Evolutionary conservation across 1,140 invertebrate species (phyloP), one percentile per base, ranked within the genome.

Genomic region (Apis dorsata): DNA sequence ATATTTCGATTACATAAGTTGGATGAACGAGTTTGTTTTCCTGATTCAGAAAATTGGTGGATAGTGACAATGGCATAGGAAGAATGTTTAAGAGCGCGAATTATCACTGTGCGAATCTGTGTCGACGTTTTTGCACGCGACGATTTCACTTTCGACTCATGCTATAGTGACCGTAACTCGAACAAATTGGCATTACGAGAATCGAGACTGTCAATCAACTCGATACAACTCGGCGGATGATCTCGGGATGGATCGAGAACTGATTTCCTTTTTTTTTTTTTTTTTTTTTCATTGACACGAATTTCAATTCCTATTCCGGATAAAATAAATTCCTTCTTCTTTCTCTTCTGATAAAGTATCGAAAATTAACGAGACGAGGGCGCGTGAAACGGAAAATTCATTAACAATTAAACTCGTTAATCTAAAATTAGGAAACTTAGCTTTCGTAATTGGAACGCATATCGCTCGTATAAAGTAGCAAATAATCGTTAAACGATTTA

Each of bases 81-180:
- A 70, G 66, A 84, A 84, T 60, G 66, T 60, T 74, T 84, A 73
- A 60, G 80, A 73, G 34, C 55, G 34, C 66, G 79, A 76, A 77
- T 88, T 87, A 79, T 66, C 79, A 44, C n/a, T 63, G 79, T 57
- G 65, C 34, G 34, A 44, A 88, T 85, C 70, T 73, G 70, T 73
- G 79, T 28, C 74, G 73, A 28, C 28, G 65, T 85, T 75, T 88
- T 88, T 88, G 62, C 86, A 69, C 49, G 62, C n/a, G 17, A 34
- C 86, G 86, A 85, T 88, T 88, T 88, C 86, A 88, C 86, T 88
- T 88, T 88, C 86, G 72, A 83, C 86, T 4, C 76, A 63, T 79
- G 80, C 63, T 65, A 24, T 24, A 75, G 83, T 79, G 65, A 88
- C 74, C 86, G 86, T 88, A 88, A 85, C 83, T 85, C 83, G 86